These are phyloP conservation scores for Tholera decimalis DNA, from an alignment of 2,888 invertebrate species.

Conservation along the genomic window DNA sequence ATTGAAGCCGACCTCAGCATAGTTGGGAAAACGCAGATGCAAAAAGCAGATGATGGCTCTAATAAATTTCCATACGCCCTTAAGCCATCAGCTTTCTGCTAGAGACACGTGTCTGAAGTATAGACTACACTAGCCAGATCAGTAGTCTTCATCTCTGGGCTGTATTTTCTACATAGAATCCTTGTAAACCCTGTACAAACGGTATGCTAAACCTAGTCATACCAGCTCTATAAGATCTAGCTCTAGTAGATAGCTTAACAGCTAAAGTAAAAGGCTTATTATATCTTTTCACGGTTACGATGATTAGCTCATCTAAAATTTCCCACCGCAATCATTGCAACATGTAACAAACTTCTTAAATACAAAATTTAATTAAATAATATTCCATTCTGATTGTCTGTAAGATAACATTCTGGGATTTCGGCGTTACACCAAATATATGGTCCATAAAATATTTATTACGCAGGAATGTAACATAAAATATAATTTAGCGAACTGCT, in stretches of 20 bases:
- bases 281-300: constrained; percentile 18
- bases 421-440: constrained; percentile 34
- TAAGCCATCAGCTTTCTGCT: too few relatives aligned
- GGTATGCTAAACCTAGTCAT: background rate
- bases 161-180: background rate
- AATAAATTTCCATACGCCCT: background rate
- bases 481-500: constrained; percentile 34
- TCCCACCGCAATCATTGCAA: constrained; percentile 44
- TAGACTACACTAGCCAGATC: too few relatives aligned
- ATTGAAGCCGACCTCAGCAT: too few relatives aligned
- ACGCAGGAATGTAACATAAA: constrained; percentile 20
- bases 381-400: constrained; percentile 36
- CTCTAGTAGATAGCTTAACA: background rate
- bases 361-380: constrained; percentile 41
- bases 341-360: constrained; percentile 28
- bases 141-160: background rate
- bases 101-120: background rate
- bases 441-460: constrained; percentile 27
- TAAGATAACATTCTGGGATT: constrained; percentile 35
- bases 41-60: too few relatives aligned
- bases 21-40: too few relatives aligned
- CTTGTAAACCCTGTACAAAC: background rate
- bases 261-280: background rate
- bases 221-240: too few relatives aligned
- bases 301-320: constrained; percentile 33